A percentile compares a stretch with the other conserved stretches of the same genome.
Conservation (phyloP, 2,113 vertebrate species). For the Triplophysa dalaica region DNA sequence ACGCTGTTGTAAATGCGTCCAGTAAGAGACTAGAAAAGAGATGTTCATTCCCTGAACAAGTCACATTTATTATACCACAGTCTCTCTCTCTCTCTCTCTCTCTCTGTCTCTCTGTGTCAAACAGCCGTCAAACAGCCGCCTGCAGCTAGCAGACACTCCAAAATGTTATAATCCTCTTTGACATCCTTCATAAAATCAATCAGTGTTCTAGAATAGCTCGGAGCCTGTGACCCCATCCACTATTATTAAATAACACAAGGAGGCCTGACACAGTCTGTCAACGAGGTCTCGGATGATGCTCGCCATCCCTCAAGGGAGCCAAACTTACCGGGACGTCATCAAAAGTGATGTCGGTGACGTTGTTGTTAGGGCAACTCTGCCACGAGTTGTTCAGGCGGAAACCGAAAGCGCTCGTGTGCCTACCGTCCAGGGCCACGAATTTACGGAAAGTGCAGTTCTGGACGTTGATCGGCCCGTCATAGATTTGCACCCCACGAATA, state of each 20-base stretch:
- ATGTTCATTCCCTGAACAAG: not conserved
- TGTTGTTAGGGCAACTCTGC: conserved; percentile 98
- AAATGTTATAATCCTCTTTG: conserved; percentile 32
- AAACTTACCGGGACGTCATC: conserved; percentile 89
- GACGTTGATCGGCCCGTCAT: conserved; percentile 90
- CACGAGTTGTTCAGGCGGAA: conserved; percentile 97
- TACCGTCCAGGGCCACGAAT: conserved; percentile 83
- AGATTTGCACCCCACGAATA: conserved; percentile 93
- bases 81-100: not conserved
- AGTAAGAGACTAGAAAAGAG: not conserved
- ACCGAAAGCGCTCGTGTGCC: conserved; percentile 93
- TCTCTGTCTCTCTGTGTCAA: not conserved
- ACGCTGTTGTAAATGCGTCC: too few relatives aligned
- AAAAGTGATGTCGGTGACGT: conserved; percentile 82
- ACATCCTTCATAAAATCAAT: conserved; percentile 28
- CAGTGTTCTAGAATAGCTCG: conserved; percentile 23
- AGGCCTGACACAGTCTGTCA: not conserved
- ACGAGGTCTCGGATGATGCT: not conserved
- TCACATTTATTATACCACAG: not conserved
- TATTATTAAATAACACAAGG: not conserved
- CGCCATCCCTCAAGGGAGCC: not conserved
- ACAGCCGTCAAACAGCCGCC: not conserved
- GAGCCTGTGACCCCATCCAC: conserved; percentile 12
- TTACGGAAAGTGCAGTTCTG: conserved; percentile 96
- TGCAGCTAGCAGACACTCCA: not conserved